Base-by-base conservation (phyloP, 2,888 invertebrate genomes). In the Drosophila formosana region DNA sequence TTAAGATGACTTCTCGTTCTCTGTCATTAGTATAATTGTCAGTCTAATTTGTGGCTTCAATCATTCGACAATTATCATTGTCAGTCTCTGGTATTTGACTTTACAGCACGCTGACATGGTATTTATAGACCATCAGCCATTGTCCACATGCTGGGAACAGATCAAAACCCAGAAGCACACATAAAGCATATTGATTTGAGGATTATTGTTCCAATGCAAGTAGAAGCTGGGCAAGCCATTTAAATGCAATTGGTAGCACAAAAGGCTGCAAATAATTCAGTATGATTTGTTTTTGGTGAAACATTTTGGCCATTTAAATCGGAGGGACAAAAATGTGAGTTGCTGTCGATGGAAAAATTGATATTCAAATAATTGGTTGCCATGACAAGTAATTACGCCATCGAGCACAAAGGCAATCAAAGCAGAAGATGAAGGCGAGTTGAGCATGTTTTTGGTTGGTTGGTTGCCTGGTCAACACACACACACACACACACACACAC, bases 321-420 rank as follows among this genome's bases (percentile, higher is more conserved):
- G 39, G 28, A 25, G 37, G 11, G 51, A 26, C 34, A 7, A 8
- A 30, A 7, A 28, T 32, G 32, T n/a, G 45, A 47, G 50, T 49
- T 41, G 80, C 58, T 84, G 78, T 30, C 30, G 7, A 30, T 67
- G 66, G 18, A 34, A 57, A 72, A 72, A 75, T 71, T 65, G 57
- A 37, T 63, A 73, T 75, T 66, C 77, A 86, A 82, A 82, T 82
- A 79, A 82, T 82, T 85, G 82, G 68, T 72, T 80, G 88, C 61
- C 88, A 72, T 66, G 86, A 63, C 69, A 82, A 80, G 86, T 88
- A 82, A 88, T 88, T 82, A 80, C 66, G 57, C 57, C 55, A 26
- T 53, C 53, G 46, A 45, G 23, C 13, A 56, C 63, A 66, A 64
- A 67, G 63, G 26, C 56, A 60, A 62, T 45, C 43, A 50, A 3